Evolutionary conservation across 2,797 vertebrate genomes (phyloP).

Genomic region (Alca torda): DNA sequence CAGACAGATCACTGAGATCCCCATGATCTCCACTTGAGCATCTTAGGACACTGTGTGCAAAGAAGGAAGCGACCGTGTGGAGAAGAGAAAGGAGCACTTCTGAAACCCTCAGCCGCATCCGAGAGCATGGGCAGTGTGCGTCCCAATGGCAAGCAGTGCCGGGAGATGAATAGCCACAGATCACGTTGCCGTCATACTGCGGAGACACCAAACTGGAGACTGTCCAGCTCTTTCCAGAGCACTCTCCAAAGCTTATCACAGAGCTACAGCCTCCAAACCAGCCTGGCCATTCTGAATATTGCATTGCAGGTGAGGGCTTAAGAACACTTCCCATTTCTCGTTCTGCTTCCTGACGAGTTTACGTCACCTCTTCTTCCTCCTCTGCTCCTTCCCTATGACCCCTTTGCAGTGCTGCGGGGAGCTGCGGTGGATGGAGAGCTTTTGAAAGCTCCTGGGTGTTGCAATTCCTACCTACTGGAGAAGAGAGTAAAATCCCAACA

Average conservation of each 20-base stretch:
- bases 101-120: background rate
- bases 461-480: background rate
- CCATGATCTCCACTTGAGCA: background rate
- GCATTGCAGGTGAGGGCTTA: background rate
- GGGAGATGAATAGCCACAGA: background rate
- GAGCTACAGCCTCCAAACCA: background rate
- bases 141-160: background rate
- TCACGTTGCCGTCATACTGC: background rate
- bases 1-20: background rate
- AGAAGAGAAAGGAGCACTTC: background rate
- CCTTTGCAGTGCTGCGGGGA: background rate
- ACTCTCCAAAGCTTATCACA: background rate
- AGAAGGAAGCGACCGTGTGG: background rate
- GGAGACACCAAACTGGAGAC: background rate
- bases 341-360: background rate
- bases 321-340: background rate
- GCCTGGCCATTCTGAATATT: background rate
- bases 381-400: background rate
- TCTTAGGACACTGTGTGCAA: background rate
- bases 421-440: background rate
- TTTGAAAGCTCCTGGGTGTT: background rate
- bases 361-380: background rate
- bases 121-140: accelerated
- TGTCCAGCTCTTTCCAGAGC: background rate
- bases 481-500: background rate